A percentile compares a stretch with the other conserved stretches of the same genome.
Conservation (phyloP, 2,113 vertebrate species). For the Laterallus jamaicensis region DNA sequence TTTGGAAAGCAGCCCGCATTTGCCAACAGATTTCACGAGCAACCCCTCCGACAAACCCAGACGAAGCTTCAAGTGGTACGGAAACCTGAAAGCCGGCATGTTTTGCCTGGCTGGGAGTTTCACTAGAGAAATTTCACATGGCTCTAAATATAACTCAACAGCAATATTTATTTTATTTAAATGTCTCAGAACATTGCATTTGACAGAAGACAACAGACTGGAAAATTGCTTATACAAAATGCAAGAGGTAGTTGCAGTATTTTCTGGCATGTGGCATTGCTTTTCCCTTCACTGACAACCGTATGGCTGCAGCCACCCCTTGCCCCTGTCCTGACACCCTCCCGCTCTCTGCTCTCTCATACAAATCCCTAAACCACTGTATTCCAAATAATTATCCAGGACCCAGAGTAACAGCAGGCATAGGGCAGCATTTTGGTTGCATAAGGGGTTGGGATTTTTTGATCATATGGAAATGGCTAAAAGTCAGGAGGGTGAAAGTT, state of each 20-base stretch:
- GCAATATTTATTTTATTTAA: slow-evolving; percentile 71
- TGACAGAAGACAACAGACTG: slow-evolving; percentile 73
- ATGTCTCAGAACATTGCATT: slow-evolving; percentile 71
- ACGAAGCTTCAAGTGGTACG: background rate
- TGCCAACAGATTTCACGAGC: background rate
- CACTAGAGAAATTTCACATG: slow-evolving; percentile 40
- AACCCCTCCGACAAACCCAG: background rate
- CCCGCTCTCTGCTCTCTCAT: background rate
- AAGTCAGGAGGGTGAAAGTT: background rate
- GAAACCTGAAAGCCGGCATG: slow-evolving; percentile 23
- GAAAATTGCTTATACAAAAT: slow-evolving; percentile 72
- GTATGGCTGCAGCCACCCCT: background rate
- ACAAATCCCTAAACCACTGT: fast-evolving
- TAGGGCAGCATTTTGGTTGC: background rate
- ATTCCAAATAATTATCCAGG: background rate
- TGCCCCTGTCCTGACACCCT: background rate
- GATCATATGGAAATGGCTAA: fast-evolving
- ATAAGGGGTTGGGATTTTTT: background rate
- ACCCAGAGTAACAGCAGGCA: background rate
- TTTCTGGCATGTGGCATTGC: slow-evolving; percentile 33
- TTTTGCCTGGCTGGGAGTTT: slow-evolving; percentile 54
- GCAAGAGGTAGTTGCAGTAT: slow-evolving; percentile 62
- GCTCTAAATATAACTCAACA: slow-evolving; percentile 63
- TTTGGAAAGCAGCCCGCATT: background rate
- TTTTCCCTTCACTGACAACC: slow-evolving; percentile 19